Evolutionary conservation across 1,140 invertebrate genomes (phyloP).

Genomic region (Lineus longissimus): DNA sequence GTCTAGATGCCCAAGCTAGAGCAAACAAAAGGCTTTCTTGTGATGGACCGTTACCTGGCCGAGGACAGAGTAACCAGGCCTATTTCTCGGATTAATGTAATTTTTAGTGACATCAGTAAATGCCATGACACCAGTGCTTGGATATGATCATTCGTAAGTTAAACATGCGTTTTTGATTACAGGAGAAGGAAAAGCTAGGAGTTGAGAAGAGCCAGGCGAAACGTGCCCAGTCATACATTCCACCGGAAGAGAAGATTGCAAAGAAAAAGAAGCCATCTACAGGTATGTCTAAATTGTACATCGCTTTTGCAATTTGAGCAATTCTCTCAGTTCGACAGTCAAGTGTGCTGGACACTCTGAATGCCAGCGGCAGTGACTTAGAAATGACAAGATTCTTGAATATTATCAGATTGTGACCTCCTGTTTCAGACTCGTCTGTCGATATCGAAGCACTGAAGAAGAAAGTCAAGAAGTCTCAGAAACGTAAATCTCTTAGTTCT

Average conservation of each 20-base stretch:
- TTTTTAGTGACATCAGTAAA: too few relatives aligned
- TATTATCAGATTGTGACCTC: not conserved
- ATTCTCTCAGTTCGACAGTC: too few relatives aligned
- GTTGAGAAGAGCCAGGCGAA: conserved; percentile 71
- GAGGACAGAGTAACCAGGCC: too few relatives aligned
- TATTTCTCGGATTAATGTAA: too few relatives aligned
- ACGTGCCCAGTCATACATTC: conserved; percentile 75
- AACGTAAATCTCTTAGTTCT: conserved; percentile 4
- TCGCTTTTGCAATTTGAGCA: too few relatives aligned
- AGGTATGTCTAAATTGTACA: not conserved
- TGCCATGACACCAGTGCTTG: too few relatives aligned
- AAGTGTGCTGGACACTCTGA: too few relatives aligned
- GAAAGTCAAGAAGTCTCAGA: conserved; percentile 66
- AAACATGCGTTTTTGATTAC: conserved; percentile 6
- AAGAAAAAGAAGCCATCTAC: conserved; percentile 28
- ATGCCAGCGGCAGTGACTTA: too few relatives aligned
- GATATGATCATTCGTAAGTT: too few relatives aligned
- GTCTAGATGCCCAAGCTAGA: not conserved
- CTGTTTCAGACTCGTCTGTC: conserved; percentile 40
- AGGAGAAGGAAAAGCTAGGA: conserved; percentile 69
- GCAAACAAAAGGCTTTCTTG: not conserved
- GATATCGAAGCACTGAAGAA: conserved; percentile 68
- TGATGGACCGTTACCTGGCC: not conserved
- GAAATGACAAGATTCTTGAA: too few relatives aligned
- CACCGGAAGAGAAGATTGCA: conserved; percentile 65